Evolutionary conservation across 2,888 invertebrate genomes (phyloP), one percentile per base, ranked within the genome.

Genomic region (Laspeyria flexula): DNA sequence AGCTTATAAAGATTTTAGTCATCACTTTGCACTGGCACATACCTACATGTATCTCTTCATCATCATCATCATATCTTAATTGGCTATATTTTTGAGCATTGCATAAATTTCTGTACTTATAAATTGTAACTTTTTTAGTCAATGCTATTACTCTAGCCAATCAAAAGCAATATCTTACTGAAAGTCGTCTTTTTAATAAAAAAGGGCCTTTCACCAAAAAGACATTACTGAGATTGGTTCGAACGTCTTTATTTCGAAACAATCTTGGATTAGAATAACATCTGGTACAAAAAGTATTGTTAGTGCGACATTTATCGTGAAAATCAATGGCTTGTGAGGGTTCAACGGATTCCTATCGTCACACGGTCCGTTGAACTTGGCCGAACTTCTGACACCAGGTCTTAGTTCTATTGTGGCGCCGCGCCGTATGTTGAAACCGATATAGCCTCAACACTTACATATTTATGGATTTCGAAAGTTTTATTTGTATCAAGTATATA

Each of bases 241-340:
- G 2, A 11, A 11, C 10, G n/a, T 3, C 18, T 18, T 33, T 33
- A 13, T 33, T 12, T 7, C 9, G 6, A 15, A 42, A 33, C 31
- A 42, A 33, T 23, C 35, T 37, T 27, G 49, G 35, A 55, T 69
- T 69, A 56, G 37, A 69, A 41, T n/a, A 43, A 51, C 51, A 57
- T 52, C 37, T 61, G 54, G 39, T 25, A 23, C 33, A 52, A 54
- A 53, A 65, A 45, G 50, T 56, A 48, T 54, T 59, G 15, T 35
- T n/a, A 33, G 16, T 44, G 39, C 37, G 58, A 43, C 55, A 55
- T 57, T 57, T 74, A 69, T 71, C 70, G 73, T 72, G 60, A 71
- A 63, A 65, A 50, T 65, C 68, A 68, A 71, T 68, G 69, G 50
- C 38, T 58, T 49, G 65, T 55, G 53, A 64, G 55, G 39, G 37